Evolutionary conservation across 2,797 vertebrate species (phyloP), one percentile per base, ranked within the genome.

Genomic region (Lophura swinhoii): DNA sequence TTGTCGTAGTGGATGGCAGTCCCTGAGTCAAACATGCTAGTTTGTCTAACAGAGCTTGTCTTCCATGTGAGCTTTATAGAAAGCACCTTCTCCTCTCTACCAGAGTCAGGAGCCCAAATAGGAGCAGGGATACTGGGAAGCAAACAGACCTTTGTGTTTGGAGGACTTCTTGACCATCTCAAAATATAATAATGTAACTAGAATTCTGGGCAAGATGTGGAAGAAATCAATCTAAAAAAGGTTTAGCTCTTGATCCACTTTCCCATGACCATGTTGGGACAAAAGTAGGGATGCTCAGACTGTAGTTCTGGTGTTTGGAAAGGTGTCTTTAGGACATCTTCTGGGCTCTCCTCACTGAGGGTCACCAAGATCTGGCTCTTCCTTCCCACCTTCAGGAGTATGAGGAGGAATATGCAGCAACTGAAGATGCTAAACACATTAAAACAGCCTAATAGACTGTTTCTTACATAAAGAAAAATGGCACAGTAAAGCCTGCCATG

Each of bases 181-280:
- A 37, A 86, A 79, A 84, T 49, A 35, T 10, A 49, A 28, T 24
- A 78, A 49, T 16, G 9, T 46, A 76, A 28, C 28, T 23, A 81
- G 13, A 15, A 29, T 60, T 78, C 20, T 35, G 80, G 66, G 9
- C 5, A 6, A 88, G 31, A 10, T 69, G 26, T 22, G 64, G 78
- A 67, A 68, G 18, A 80, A 81, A 63, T 56, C 46, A 81, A 22
- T 49, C 62, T 43, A 46, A 74, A 49, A 69, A 73, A 81, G 22
- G 24, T 15, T 43, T 85, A 64, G 8, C 56, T 70, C 64, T 80
- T 84, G n/a, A 22, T 86, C 17, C 5, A 1, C 28, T 80, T 87
- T 46, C 63, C 35, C 6, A 3, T 26, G 62, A n/a, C 16, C 24
- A 14, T 0, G 0, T 7, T 18, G 16, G 41, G n/a, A 22, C 43